Conservation (phyloP, 2,888 invertebrate species). For the Ophion ventricosus region DNA sequence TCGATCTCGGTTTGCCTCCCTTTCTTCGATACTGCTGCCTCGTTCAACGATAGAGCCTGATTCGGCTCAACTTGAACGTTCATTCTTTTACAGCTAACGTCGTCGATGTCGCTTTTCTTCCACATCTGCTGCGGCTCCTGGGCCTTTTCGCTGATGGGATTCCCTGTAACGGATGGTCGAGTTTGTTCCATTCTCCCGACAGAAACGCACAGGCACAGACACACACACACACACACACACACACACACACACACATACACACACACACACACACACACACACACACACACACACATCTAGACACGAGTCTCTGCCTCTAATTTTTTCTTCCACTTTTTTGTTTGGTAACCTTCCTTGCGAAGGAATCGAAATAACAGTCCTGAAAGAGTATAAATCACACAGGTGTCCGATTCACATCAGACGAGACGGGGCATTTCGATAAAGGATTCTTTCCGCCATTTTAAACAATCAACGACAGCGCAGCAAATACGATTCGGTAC, state of each 20-base stretch:
- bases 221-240: background rate
- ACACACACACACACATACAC: background rate
- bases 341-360: background rate
- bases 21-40: slow-evolving; percentile 31
- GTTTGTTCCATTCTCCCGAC: slow-evolving; percentile 41
- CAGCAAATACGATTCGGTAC: too few relatives aligned
- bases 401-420: background rate
- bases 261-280: background rate
- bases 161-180: slow-evolving; percentile 67
- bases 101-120: slow-evolving; percentile 63
- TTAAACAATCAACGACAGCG: slow-evolving; percentile 14
- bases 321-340: slow-evolving; percentile 2
- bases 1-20: slow-evolving; percentile 52
- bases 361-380: slow-evolving; percentile 27
- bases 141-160: slow-evolving; percentile 64
- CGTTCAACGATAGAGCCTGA: slow-evolving; percentile 59
- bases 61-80: slow-evolving; percentile 59
- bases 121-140: slow-evolving; percentile 79
- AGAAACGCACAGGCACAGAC: background rate
- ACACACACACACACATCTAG: background rate
- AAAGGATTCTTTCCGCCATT: slow-evolving; percentile 38
- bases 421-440: slow-evolving; percentile 82
- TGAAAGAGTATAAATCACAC: slow-evolving; percentile 52
- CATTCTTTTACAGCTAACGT: slow-evolving; percentile 45
- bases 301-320: slow-evolving; percentile 2